Evolutionary conservation across 2,113 vertebrate species (phyloP).

Genomic region (Halcyon senegalensis): DNA sequence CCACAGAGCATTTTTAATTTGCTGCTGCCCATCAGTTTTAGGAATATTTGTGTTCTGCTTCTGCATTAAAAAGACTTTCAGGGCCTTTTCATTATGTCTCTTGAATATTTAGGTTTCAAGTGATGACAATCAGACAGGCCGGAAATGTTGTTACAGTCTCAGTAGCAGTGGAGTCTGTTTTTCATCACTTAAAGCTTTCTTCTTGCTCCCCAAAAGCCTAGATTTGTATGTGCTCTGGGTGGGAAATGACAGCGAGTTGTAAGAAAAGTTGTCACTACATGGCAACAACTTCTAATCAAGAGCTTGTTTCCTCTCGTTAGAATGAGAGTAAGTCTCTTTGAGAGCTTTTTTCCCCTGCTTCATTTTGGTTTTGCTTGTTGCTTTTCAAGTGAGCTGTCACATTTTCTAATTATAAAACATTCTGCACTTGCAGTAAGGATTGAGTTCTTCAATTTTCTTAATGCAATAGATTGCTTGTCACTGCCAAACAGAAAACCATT

Average conservation of each 20-base stretch:
- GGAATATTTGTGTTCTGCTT: not conserved
- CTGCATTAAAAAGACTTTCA: not conserved
- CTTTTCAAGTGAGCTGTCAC: constrained; percentile 42
- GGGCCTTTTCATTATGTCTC: not conserved
- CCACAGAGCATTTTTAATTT: not conserved
- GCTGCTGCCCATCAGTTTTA: not conserved
- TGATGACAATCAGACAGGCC: not conserved
- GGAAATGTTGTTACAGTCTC: not conserved
- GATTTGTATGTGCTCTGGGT: not conserved
- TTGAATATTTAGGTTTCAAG: constrained; percentile 6
- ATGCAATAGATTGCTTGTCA: constrained; percentile 9
- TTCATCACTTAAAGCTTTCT: not conserved
- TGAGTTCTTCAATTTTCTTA: not conserved
- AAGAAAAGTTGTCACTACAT: not conserved
- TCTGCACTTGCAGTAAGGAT: constrained; percentile 7
- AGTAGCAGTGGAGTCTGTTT: not conserved
- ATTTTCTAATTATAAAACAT: constrained; percentile 49
- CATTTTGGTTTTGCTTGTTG: constrained; percentile 3
- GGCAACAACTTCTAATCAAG: not conserved
- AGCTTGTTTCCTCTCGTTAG: not conserved
- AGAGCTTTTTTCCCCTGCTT: not conserved
- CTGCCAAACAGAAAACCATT: not conserved
- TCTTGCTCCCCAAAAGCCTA: not conserved
- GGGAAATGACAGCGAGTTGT: not conserved
- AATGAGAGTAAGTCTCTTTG: not conserved